These are phyloP conservation scores for Hephaestus fuliginosus DNA, from an alignment of 2,797 vertebrate genomes.

Conservation along the genomic window DNA sequence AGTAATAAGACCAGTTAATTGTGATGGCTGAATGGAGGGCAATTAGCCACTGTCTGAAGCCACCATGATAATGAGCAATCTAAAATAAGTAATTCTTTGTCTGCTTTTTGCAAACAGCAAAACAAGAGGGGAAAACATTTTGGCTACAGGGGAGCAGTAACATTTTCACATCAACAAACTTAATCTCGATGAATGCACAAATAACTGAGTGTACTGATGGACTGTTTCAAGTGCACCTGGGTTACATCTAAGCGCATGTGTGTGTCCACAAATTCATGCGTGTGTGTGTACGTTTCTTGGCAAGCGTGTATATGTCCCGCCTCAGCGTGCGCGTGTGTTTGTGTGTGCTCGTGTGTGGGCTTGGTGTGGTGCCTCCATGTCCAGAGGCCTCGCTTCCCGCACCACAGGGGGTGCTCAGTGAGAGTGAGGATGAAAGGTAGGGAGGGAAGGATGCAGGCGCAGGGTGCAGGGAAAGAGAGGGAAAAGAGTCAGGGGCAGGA, in stretches of 20 bases:
- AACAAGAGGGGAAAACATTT: slow-evolving; percentile 56
- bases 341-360: slow-evolving; percentile 19
- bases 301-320: not conserved
- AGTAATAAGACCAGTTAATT: slow-evolving; percentile 77
- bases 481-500: slow-evolving; percentile 29
- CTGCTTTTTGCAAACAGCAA: slow-evolving; percentile 61
- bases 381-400: slow-evolving; percentile 39
- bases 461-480: slow-evolving; percentile 26
- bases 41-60: slow-evolving; percentile 74
- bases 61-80: slow-evolving; percentile 67
- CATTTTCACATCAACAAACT: slow-evolving; percentile 56
- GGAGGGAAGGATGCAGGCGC: slow-evolving; percentile 31
- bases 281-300: not conserved
- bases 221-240: slow-evolving; percentile 40
- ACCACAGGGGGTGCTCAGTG: slow-evolving; percentile 35
- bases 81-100: slow-evolving; percentile 77
- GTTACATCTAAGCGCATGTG: slow-evolving; percentile 27
- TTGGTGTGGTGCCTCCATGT: slow-evolving; percentile 39
- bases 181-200: slow-evolving; percentile 44
- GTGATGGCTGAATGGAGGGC: slow-evolving; percentile 72
- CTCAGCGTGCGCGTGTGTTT: not conserved
- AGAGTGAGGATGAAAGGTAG: slow-evolving; percentile 47
- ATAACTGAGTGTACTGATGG: slow-evolving; percentile 7
- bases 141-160: slow-evolving; percentile 38
- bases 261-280: slow-evolving; percentile 17